A percentile compares a stretch with the other conserved stretches of the same genome.
These are phyloP conservation scores for Euschistus heros DNA, from an alignment of 1,140 invertebrate genomes.

Conservation along the genomic window DNA sequence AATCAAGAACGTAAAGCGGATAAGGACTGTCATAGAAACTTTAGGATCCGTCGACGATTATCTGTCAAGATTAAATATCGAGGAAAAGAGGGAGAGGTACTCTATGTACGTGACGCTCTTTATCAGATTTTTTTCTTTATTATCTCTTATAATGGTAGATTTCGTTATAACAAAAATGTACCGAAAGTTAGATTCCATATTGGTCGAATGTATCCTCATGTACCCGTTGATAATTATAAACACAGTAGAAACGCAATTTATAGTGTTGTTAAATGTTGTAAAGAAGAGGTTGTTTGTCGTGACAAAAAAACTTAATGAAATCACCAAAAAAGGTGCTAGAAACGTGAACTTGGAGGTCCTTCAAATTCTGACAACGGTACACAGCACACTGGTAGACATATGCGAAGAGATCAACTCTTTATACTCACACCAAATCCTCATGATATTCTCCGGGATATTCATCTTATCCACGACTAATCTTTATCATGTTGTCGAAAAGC, in stretches of 20 bases:
- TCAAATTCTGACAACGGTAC: not conserved
- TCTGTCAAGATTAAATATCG: not conserved
- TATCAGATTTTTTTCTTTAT: not conserved
- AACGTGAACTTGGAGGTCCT: not conserved
- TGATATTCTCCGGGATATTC: constrained; percentile 21
- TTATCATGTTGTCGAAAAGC: constrained; percentile 23
- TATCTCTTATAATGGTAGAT: not conserved
- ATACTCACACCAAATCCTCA: constrained; percentile 18
- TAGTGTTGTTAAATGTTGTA: constrained; percentile 12
- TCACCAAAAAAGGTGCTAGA: not conserved
- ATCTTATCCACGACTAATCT: constrained; percentile 20
- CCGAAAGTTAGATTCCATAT: not conserved
- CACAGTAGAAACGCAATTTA: constrained; percentile 17
- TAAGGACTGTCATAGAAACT: constrained; percentile 6
- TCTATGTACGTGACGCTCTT: not conserved
- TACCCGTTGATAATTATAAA: constrained; percentile 10
- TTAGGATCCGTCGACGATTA: constrained; percentile 12
- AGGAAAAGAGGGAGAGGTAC: not conserved
- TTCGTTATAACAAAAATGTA: not conserved
- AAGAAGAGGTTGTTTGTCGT: not conserved
- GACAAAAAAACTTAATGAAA: not conserved
- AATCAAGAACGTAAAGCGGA: not conserved
- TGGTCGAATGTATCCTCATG: constrained; percentile 16
- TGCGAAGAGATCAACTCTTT: constrained; percentile 14
- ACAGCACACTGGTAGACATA: not conserved